Conservation (phyloP, 2,888 invertebrate genomes). For the Cyrtodaria siliqua region DNA sequence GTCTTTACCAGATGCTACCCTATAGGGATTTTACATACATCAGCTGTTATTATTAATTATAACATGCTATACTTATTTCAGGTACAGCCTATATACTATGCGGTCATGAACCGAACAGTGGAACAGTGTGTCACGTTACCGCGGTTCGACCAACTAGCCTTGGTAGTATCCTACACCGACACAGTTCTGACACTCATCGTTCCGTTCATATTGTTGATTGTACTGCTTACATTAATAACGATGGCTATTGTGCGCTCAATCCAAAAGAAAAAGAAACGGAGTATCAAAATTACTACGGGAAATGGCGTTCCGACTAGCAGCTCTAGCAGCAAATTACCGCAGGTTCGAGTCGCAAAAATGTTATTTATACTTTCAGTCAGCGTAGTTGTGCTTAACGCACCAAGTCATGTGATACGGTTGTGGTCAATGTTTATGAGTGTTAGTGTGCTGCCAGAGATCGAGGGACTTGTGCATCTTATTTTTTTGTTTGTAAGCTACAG, state of each 20-base stretch:
- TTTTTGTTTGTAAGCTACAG: constrained; percentile 67
- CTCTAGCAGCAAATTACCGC: constrained; percentile 53
- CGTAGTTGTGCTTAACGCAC: constrained; percentile 62
- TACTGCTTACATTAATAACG: constrained; percentile 62
- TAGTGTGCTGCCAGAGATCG: constrained; percentile 16
- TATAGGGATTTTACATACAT: no score
- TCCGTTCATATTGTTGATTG: constrained; percentile 60
- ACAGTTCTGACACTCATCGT: constrained; percentile 62
- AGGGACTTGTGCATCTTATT: constrained; percentile 55
- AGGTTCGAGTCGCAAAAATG: constrained; percentile 72
- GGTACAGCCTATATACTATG: no score
- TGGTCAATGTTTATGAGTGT: constrained; percentile 47
- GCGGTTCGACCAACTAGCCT: constrained; percentile 23
- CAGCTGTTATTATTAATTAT: no score
- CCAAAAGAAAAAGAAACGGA: constrained; percentile 60
- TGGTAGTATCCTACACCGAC: constrained; percentile 61
- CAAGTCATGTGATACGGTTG: constrained; percentile 68
- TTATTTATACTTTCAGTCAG: constrained; percentile 65
- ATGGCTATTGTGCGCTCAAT: constrained; percentile 60
- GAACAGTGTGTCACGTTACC: constrained; percentile 39
- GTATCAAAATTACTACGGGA: constrained; percentile 29
- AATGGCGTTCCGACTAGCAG: constrained; percentile 29
- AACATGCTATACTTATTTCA: no score
- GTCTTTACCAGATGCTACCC: no score
- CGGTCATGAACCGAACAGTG: constrained; percentile 16